Evolutionary conservation across 2,888 invertebrate genomes (phyloP).

Genomic region (Dorcus hopei): DNA sequence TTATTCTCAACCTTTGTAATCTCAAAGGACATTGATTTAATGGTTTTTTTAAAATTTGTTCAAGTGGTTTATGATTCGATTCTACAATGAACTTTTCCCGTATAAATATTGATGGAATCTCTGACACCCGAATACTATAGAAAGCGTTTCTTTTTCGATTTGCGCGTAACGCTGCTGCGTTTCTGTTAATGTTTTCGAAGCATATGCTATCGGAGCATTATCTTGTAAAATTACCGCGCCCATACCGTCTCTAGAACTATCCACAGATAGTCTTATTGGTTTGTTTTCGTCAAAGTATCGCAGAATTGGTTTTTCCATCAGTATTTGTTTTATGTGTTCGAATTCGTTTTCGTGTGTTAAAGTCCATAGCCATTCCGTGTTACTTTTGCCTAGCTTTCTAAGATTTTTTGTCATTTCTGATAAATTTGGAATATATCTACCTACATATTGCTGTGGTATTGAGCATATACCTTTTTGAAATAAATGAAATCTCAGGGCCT

Average conservation of each 20-base stretch:
- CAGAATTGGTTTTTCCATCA: conserved; percentile 11
- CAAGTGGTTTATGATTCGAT: conserved; percentile 33
- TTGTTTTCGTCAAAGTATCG: conserved; percentile 10
- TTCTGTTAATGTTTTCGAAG: conserved; percentile 28
- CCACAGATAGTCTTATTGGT: conserved; percentile 21
- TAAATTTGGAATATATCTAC: not conserved
- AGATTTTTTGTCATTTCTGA: too few species aligned
- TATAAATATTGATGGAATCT: conserved; percentile 30
- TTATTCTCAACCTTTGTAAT: conserved; percentile 20
- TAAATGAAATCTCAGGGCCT: too few species aligned
- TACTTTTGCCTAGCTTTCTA: conserved; percentile 16
- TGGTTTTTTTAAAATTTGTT: conserved; percentile 22
- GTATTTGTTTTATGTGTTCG: conserved; percentile 10
- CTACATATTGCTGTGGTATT: conserved; percentile 18
- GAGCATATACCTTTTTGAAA: too few species aligned
- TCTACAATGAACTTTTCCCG: conserved; percentile 27
- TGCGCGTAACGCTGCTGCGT: conserved; percentile 31
- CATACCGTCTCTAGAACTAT: conserved; percentile 19
- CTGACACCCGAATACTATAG: conserved; percentile 17
- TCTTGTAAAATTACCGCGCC: conserved; percentile 31
- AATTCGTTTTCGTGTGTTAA: not conserved
- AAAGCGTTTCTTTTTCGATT: conserved; percentile 31
- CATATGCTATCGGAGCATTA: conserved; percentile 32
- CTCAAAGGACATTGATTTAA: conserved; percentile 22
- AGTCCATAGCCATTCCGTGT: conserved; percentile 18